Evolutionary conservation across 2,888 invertebrate species (phyloP).

Genomic region (Cristatella mucedo): DNA sequence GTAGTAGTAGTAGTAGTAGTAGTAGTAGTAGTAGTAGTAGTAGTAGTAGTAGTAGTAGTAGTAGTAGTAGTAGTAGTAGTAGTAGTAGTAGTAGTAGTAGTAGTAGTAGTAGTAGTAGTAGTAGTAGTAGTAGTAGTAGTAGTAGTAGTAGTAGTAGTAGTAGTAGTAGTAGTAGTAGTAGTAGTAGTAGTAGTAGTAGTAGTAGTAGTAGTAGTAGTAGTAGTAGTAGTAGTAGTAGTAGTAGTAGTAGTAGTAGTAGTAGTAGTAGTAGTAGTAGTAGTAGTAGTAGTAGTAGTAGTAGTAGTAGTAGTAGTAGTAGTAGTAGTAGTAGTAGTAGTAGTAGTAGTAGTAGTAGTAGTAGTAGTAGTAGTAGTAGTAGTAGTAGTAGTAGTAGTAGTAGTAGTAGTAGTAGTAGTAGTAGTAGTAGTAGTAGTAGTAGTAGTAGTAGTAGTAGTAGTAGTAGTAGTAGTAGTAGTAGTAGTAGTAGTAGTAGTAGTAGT

Average conservation of each 20-base stretch:
- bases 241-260: conserved; percentile 10
- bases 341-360: conserved; percentile 11
- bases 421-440: conserved; percentile 10
- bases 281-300: conserved; percentile 10
- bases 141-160: conserved; percentile 8
- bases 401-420: conserved; percentile 10
- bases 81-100: conserved; percentile 8
- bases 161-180: conserved; percentile 10
- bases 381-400: conserved; percentile 11
- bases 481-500: conserved; percentile 11
- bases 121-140: conserved; percentile 8
- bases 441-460: conserved; percentile 11
- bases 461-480: conserved; percentile 10
- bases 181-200: conserved; percentile 10
- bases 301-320: conserved; percentile 11
- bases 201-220: conserved; percentile 10
- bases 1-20: conserved; percentile 8
- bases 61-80: conserved; percentile 8
- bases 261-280: conserved; percentile 10
- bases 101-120: conserved; percentile 8
- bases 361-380: conserved; percentile 11
- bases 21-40: conserved; percentile 8
- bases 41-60: conserved; percentile 8
- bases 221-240: conserved; percentile 10
- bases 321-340: conserved; percentile 11